phyloP scores from a whole-genome alignment of 2,113 vertebrate genomes.

The Cheirogaleus medius region DNA sequence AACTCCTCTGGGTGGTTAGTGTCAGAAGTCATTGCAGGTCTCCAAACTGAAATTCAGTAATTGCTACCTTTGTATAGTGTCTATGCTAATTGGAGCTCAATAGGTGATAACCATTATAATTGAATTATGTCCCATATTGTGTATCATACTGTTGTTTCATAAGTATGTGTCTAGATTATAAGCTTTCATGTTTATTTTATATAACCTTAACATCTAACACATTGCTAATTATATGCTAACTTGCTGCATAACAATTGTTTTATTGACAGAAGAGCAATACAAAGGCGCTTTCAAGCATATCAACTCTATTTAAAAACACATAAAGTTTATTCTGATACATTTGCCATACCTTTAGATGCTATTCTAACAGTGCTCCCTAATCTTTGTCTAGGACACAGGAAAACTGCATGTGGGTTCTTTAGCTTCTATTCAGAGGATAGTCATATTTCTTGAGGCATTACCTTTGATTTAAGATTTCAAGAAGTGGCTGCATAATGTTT shows the following conservation, averaged over 20 bases:
- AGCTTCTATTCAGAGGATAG: background rate
- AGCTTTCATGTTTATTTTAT: background rate
- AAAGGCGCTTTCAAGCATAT: background rate
- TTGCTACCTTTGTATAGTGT: background rate
- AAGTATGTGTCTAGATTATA: background rate
- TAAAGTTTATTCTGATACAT: no score
- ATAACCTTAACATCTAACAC: background rate
- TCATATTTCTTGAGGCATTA: background rate
- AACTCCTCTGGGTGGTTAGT: background rate
- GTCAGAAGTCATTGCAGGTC: background rate
- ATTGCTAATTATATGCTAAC: background rate
- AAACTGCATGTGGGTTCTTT: background rate
- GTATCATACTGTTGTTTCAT: background rate
- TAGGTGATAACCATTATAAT: background rate
- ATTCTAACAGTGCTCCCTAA: background rate
- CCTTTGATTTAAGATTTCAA: background rate
- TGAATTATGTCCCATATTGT: background rate
- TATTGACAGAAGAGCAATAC: background rate
- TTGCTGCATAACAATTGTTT: background rate
- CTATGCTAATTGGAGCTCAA: background rate
- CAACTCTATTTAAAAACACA: background rate
- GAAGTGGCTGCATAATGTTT: background rate
- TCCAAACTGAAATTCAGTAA: background rate
- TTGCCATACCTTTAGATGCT: background rate
- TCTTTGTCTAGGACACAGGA: background rate